Conservation (phyloP, 1,140 invertebrate genomes). For the Drosophila pandora region DNA sequence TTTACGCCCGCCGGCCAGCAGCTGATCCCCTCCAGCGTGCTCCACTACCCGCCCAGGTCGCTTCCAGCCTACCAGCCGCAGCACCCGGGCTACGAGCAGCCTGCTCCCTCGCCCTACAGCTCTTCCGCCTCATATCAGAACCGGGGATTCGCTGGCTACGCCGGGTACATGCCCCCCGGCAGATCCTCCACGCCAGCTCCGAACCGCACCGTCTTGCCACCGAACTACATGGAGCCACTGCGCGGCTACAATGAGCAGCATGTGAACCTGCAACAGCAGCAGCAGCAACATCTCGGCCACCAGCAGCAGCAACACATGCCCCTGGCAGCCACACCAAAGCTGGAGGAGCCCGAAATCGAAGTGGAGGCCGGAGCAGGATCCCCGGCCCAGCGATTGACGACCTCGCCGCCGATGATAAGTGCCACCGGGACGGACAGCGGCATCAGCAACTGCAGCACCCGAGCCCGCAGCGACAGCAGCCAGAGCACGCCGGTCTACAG, state of each 20-base stretch:
- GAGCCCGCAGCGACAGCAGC: constrained; percentile 72
- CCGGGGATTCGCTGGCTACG: constrained; percentile 54
- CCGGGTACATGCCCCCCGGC: constrained; percentile 54
- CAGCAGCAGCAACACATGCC: constrained; percentile 27
- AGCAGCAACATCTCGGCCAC: constrained; percentile 8
- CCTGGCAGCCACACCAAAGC: constrained; percentile 45
- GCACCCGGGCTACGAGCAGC: constrained; percentile 53
- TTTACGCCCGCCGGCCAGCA: constrained; percentile 74
- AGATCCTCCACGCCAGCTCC: constrained; percentile 65
- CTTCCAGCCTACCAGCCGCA: constrained; percentile 28
- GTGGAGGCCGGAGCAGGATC: constrained; percentile 40
- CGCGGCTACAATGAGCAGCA: constrained; percentile 50
- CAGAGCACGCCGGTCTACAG: constrained; percentile 77
- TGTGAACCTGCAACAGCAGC: constrained; percentile 14
- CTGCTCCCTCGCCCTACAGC: constrained; percentile 57
- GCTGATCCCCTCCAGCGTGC: constrained; percentile 69
- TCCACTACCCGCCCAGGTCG: constrained; percentile 64
- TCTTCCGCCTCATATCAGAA: constrained; percentile 51
- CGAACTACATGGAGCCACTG: constrained; percentile 62
- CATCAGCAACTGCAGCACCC: constrained; percentile 76
- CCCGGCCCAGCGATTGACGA: constrained; percentile 57
- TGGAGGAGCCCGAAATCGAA: constrained; percentile 50
- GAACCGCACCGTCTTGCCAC: constrained; percentile 70
- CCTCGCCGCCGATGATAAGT: constrained; percentile 73
- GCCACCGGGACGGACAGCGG: constrained; percentile 79